phyloP scores from a whole-genome alignment of 2,113 vertebrate species.

The Cyphomyrus discorhynchus region DNA sequence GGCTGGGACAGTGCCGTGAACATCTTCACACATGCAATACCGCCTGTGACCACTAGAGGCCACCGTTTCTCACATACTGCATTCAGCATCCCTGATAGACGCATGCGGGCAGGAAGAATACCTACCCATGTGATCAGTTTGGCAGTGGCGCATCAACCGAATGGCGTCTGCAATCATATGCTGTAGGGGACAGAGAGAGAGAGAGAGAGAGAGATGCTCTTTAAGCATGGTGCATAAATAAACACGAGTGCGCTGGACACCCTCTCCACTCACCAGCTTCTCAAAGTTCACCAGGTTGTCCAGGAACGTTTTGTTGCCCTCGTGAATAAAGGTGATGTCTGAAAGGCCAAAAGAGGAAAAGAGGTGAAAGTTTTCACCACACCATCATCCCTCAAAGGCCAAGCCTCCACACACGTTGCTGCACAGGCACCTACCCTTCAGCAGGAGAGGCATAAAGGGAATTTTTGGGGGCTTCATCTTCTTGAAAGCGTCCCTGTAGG shows the following conservation, averaged over 20 bases:
- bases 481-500: slow-evolving; percentile 93
- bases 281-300: slow-evolving; percentile 99
- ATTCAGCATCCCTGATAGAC: neutral
- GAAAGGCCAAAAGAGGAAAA: slow-evolving; percentile 31
- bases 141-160: slow-evolving; percentile 88
- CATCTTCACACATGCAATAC: neutral
- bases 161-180: slow-evolving; percentile 98
- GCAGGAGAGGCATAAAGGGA: slow-evolving; percentile 93
- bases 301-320: slow-evolving; percentile 98
- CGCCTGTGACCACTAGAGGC: neutral
- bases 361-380: neutral
- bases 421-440: slow-evolving; percentile 75
- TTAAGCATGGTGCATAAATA: neutral
- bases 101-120: slow-evolving; percentile 7
- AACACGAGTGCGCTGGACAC: neutral
- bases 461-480: slow-evolving; percentile 98
- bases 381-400: neutral
- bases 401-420: neutral
- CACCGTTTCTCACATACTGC: neutral
- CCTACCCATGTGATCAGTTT: slow-evolving; percentile 83
- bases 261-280: slow-evolving; percentile 80
- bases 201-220: neutral
- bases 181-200: slow-evolving; percentile 37
- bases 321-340: slow-evolving; percentile 98
- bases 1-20: neutral